Conservation (phyloP, 2,797 vertebrate genomes). For the Microhierax caerulescens region DNA sequence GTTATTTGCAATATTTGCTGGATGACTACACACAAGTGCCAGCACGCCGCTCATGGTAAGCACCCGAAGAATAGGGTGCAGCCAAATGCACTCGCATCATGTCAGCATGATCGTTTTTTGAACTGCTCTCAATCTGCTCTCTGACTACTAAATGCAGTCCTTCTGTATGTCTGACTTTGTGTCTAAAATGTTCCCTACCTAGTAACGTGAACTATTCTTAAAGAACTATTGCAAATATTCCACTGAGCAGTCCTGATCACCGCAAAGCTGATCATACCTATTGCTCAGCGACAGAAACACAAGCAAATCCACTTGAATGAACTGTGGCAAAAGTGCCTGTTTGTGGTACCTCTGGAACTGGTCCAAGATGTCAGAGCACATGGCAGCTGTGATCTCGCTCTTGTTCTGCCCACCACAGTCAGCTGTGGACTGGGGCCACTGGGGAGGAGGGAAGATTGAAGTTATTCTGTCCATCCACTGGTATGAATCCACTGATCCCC, state of each 20-base stretch:
- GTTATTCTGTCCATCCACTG: neutral
- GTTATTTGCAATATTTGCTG: neutral
- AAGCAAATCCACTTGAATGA: neutral
- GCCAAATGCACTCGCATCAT: neutral
- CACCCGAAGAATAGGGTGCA: neutral
- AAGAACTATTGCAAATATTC: neutral
- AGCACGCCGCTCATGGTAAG: neutral
- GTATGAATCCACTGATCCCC: neutral
- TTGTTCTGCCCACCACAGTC: neutral
- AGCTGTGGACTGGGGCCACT: neutral
- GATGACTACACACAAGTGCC: neutral
- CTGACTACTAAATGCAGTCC: neutral
- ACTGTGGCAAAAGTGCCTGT: neutral
- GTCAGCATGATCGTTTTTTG: neutral
- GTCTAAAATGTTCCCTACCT: neutral
- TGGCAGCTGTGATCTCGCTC: neutral
- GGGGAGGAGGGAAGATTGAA: neutral
- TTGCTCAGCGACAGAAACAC: neutral
- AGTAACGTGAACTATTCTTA: neutral
- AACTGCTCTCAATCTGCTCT: neutral
- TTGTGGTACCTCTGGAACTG: neutral
- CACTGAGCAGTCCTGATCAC: neutral
- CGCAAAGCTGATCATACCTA: neutral
- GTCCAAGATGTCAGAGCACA: neutral
- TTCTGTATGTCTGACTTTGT: neutral